Evolutionary conservation across 2,797 vertebrate genomes (phyloP), one percentile per base, ranked within the genome.

Genomic region (Mastacembelus armatus): DNA sequence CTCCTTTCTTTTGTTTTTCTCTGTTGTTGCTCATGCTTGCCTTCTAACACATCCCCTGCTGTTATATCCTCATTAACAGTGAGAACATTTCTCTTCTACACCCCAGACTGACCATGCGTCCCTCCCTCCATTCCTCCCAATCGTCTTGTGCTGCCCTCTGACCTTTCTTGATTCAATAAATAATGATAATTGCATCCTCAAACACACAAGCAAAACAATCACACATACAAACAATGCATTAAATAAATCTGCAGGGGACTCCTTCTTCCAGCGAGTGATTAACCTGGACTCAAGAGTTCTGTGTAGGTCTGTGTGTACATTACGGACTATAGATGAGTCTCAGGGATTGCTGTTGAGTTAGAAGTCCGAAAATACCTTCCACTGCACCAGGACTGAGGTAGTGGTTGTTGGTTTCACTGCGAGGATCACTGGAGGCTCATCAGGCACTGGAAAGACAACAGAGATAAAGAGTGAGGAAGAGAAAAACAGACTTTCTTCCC

Each of bases 371-470:
- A 58, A 49, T 93, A 98, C 97, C 97, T 97, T 95, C 97, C 97
- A 99, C 79, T 97, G 96, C 85, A 99, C 93, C 71, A 98, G 91
- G 51, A 99, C 95, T 0, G 97, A 99, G 30, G 97, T 97, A 7
- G 97, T 98, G 0, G 97, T 99, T 59, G 95, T 95, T 0, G 97
- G 97, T 47, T 95, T 97, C 57, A 96, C 95, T 0, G 92, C 84
- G 21, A 96, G 88, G 38, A 95, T 96, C 52, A 92, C 85, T 16
- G 97, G 97, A 47, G 97, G 94, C 72, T 97, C 95, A 45, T 94
- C 95, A 10, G 97, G 97, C 80, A 95, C 97, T 99, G 85, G 63
- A 90, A 30, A 63, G 57, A 80, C 86, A 65, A 71, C 39, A 47
- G 21, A 55, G 24, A 54, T 36, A 42, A 12, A 50, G 5, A 14